phyloP scores from a whole-genome alignment of 2,797 vertebrate genomes.

The Poeciliopsis infans region DNA sequence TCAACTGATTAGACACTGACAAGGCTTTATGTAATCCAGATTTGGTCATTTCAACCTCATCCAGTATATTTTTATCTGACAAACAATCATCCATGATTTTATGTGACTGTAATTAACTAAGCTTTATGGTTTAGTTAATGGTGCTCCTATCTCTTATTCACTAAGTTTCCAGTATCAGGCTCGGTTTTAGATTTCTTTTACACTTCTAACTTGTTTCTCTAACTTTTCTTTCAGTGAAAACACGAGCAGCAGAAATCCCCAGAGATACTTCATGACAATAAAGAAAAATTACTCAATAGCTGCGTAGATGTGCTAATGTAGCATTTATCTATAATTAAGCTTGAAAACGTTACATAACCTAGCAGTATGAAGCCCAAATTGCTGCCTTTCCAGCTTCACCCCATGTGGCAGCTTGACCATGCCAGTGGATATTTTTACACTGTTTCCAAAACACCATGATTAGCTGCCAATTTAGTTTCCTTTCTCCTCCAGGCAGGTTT shows the following conservation, averaged over 20 bases:
- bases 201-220: background rate
- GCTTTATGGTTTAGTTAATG: conserved; percentile 18
- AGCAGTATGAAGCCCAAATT: conserved; percentile 37
- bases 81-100: conserved; percentile 21
- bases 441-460: background rate
- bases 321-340: conserved; percentile 57
- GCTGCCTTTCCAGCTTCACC: conserved; percentile 16
- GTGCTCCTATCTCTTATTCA: conserved; percentile 7
- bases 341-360: conserved; percentile 51
- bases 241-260: conserved; percentile 12
- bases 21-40: conserved; percentile 76
- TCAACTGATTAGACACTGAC: conserved; percentile 72
- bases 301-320: conserved; percentile 44
- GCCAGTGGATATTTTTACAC: conserved; percentile 13
- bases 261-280: conserved; percentile 28
- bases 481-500: background rate
- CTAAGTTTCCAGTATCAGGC: background rate
- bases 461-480: background rate
- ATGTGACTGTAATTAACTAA: conserved; percentile 36
- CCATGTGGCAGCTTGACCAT: conserved; percentile 16
- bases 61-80: conserved; percentile 19
- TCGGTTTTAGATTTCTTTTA: conserved; percentile 3
- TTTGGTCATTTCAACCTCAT: conserved; percentile 59
- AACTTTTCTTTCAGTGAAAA: conserved; percentile 9
- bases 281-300: conserved; percentile 27